Base-by-base conservation (phyloP, 1,140 invertebrate genomes). In the Trissolcus basalis region DNA sequence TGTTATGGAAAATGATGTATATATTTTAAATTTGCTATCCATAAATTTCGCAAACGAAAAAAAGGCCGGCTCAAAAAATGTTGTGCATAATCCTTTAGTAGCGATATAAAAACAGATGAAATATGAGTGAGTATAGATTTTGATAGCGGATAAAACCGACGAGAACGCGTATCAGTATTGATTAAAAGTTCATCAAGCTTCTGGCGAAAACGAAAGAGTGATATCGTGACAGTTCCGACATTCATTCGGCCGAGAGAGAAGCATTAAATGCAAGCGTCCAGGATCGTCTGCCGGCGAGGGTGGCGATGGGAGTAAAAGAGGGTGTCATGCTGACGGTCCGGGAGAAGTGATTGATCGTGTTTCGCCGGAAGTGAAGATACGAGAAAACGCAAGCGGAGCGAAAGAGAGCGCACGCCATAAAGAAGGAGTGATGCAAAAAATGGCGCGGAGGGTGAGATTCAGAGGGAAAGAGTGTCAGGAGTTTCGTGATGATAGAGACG, bases 281-380 rank as follows among this genome's bases (percentile, higher is more conserved):
- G 79, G 67, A 78, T 80, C 78, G 74, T 77, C 60, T 70, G 70
- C 78, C 53, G 19, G 72, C 63, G 80, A 83, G 83, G 84, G 84
- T 82, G 82, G 83, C 48, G 63, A 84, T 80, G 81, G 84, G 83
- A 83, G 85, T 70, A 80, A 82, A 83, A 86, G 83, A 82, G 84
- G 83, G 82, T 86, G 85, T 86, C 86, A 85, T 80, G 86, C 83
- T 80, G 81, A 82, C 81, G 79, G 77, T 78, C 77, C 74, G 82
- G 82, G 84, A 86, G 86, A 82, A 87, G 86, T 88, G 87, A 88
- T 88, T 89, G 86, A 89, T 88, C 75, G 84, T 89, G 81, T 87
- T 88, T 86, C 82, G 81, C 81, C 84, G 86, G 87, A 89, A 88
- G 84, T 86, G 73, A 82, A 80, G 73, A 72, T 77, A 80, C 63